Evolutionary conservation across 2,113 vertebrate species (phyloP).

Genomic region (Chloropsis hardwickii): DNA sequence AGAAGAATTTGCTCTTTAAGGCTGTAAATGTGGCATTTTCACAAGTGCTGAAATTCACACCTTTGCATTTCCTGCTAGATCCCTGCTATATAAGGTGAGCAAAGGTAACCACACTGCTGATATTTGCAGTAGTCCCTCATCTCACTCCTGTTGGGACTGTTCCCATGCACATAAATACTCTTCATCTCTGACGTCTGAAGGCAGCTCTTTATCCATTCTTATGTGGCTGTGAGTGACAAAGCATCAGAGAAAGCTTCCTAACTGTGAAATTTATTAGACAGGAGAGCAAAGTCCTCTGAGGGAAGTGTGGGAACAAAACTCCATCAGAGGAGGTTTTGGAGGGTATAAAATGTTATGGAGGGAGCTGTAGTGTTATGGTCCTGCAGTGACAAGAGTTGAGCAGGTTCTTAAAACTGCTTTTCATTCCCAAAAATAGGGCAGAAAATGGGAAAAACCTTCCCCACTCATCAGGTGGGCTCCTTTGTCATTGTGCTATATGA

Average conservation of each 20-base stretch:
- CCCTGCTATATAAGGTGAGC: background rate
- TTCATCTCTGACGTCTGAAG: constrained; percentile 15
- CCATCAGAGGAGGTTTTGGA: background rate
- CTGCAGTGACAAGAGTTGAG: background rate
- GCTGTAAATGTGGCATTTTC: constrained; percentile 23
- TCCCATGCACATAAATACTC: background rate
- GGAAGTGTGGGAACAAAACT: background rate
- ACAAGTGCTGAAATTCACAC: constrained; percentile 34
- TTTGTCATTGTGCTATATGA: background rate
- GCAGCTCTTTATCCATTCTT: background rate
- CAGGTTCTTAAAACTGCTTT: background rate
- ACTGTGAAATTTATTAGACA: constrained; percentile 43
- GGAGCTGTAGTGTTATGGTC: background rate
- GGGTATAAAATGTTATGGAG: background rate
- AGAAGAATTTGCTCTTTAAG: constrained; percentile 29
- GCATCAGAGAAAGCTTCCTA: background rate
- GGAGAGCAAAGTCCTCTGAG: constrained; percentile 8
- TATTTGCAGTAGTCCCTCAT: constrained; percentile 28
- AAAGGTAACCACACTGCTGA: constrained; percentile 20
- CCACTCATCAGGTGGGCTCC: background rate
- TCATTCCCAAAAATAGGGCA: background rate
- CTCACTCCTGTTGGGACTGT: background rate
- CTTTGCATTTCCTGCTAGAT: background rate
- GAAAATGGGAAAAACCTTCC: background rate
- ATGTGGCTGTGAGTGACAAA: constrained; percentile 1